These are phyloP conservation scores for Ailuropoda melanoleuca DNA, from an alignment of 2,113 vertebrate species.

Conservation along the genomic window DNA sequence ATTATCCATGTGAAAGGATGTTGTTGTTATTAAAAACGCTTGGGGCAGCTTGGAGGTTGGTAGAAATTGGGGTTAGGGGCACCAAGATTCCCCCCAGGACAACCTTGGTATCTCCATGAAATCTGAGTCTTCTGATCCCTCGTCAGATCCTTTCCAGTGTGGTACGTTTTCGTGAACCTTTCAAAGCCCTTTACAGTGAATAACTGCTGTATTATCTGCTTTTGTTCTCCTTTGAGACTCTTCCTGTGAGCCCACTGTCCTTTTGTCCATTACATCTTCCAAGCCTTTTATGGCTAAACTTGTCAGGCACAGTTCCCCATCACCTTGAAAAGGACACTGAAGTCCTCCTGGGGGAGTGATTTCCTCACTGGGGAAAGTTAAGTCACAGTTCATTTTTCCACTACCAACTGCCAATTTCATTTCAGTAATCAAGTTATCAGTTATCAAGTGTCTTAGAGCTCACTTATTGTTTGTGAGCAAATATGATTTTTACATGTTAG, in stretches of 20 bases:
- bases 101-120: not conserved
- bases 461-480: not conserved
- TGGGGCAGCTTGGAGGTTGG: not conserved
- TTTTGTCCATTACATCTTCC: not conserved
- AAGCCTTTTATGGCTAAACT: not conserved
- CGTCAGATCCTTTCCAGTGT: not conserved
- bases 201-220: not conserved
- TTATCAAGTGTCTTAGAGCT: not conserved
- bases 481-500: not conserved
- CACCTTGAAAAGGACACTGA: not conserved
- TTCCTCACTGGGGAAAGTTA: not conserved
- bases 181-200: not conserved
- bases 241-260: not conserved
- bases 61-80: not conserved
- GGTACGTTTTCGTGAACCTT: not conserved
- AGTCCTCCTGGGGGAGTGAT: not conserved
- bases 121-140: not conserved
- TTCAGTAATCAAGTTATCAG: not conserved
- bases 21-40: not conserved
- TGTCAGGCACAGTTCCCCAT: not conserved
- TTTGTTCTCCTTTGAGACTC: not conserved
- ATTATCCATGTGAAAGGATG: not conserved
- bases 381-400: slow-evolving; percentile 11
- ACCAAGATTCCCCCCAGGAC: too few relatives aligned
- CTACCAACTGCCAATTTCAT: not conserved